Percentiles rank a stretch among this genome's conserved stretches.
phyloP scores from a whole-genome alignment of 2,113 vertebrate genomes.

The Paradoxurus hermaphroditus region DNA sequence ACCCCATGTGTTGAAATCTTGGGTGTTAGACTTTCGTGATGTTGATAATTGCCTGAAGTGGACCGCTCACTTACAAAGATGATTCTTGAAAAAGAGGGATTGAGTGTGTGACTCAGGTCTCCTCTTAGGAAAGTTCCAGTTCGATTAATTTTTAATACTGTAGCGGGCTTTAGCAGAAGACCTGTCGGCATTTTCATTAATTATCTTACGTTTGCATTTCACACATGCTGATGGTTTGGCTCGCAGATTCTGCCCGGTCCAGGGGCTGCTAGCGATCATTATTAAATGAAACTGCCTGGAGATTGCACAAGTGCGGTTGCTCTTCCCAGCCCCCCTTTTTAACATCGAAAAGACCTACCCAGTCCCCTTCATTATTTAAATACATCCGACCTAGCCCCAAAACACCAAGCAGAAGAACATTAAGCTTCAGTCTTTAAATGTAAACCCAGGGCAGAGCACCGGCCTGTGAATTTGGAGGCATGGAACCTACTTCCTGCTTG shows the following conservation, averaged over 20 bases:
- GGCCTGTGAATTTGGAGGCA: not conserved
- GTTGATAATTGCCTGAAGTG: not conserved
- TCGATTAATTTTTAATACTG: not conserved
- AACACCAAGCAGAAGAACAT: not conserved
- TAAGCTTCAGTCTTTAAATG: not conserved
- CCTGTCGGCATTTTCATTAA: not conserved
- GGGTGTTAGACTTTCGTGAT: not conserved
- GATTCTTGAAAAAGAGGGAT: not conserved
- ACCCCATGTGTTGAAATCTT: not conserved
- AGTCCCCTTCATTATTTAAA: conserved; percentile 4
- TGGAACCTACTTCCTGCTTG: not conserved
- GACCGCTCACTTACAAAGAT: not conserved
- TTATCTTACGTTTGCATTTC: conserved; percentile 19
- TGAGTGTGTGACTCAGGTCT: not conserved
- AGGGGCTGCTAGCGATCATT: not conserved
- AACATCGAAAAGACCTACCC: not conserved
- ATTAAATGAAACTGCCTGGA: not conserved
- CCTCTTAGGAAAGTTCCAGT: not conserved
- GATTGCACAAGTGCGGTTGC: not conserved
- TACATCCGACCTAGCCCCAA: not conserved
- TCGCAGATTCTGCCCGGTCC: not conserved
- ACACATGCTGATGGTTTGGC: not conserved
- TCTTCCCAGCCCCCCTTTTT: not conserved
- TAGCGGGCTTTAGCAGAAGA: not conserved
- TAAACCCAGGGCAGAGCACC: not conserved